Evolutionary conservation across 2,888 invertebrate species (phyloP), one percentile per base, ranked within the genome.

Genomic region (Agrochola lychnidis): DNA sequence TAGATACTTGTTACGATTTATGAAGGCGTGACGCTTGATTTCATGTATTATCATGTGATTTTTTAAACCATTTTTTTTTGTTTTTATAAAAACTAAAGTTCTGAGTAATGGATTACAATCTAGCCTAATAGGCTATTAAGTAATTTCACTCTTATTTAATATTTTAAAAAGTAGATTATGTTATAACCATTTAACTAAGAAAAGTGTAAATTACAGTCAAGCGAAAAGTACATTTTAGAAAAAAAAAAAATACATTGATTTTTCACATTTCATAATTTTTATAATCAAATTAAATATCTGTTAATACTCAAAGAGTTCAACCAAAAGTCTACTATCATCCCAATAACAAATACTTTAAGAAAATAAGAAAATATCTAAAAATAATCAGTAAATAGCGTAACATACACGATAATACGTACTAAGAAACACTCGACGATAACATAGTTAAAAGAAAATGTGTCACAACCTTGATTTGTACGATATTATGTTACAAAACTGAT

Each of bases 371-470:
- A 48, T 70, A 22, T 79, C 73, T 69, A 69, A 76, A 76, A 73
- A 73, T 84, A 82, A 78, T 74, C 68, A 76, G 71, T 82, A 63
- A 76, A 72, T 57, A 69, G 71, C 48, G 45, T 67, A 62, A 66
- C 30, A 68, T 57, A 69, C 22, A 19, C 61, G 48, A 85, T 76
- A 74, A 74, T 82, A 78, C 45, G 10, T 64, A 84, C 85, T 30
- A 36, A 90, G 88, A 87, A 90, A 85, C 89, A 92, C 93, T 92
- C 84, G 79, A 88, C 92, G 95, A 92, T 92, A 94, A 93, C 91
- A 88, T 89, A 89, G 89, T 91, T 86, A 89, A 90, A 94, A 94
- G 95, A 95, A 96, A 96, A 96, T 96, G 90, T 95, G 96, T 93
- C 96, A 94, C 92, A 94, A 94, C 96, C 96, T 96, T 96, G 95